These are phyloP conservation scores for Amyelois transitella DNA, from an alignment of 1,140 invertebrate species.

Conservation along the genomic window DNA sequence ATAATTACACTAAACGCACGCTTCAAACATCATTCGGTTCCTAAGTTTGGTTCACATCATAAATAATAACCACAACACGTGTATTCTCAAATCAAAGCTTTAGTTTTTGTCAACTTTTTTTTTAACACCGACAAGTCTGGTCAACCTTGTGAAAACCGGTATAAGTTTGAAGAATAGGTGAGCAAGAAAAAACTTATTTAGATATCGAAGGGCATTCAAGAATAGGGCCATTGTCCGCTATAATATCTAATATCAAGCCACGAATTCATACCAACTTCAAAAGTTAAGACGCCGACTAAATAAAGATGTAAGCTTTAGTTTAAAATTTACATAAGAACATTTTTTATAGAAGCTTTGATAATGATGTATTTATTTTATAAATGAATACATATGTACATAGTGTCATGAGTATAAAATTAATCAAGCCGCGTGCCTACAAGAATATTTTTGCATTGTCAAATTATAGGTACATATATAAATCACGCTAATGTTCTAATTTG, in stretches of 20 bases:
- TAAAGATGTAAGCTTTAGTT: background rate
- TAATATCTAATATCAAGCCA: background rate
- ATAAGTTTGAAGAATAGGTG: conserved; percentile 4
- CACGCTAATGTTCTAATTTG: too few species aligned
- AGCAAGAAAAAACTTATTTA: conserved; percentile 12
- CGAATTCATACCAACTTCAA: background rate
- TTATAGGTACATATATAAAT: too few species aligned
- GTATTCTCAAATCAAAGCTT: background rate
- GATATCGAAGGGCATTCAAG: conserved; percentile 21
- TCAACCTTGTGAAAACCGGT: conserved; percentile 20
- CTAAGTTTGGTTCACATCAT: background rate
- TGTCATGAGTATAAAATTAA: too few species aligned
- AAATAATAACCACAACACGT: background rate
- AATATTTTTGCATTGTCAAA: too few species aligned
- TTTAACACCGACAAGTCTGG: background rate
- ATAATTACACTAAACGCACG: too few species aligned
- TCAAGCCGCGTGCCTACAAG: too few species aligned
- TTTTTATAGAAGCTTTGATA: too few species aligned
- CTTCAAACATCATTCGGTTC: too few species aligned
- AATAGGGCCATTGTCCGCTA: conserved; percentile 19
- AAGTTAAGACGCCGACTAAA: background rate
- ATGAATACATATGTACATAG: too few species aligned
- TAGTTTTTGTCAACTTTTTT: background rate
- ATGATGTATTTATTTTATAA: too few species aligned
- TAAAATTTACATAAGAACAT: too few species aligned